Percentiles rank a stretch among this genome's conserved stretches.
These are phyloP conservation scores for Micrasema longulum DNA, from an alignment of 1,140 invertebrate genomes.

Conservation along the genomic window DNA sequence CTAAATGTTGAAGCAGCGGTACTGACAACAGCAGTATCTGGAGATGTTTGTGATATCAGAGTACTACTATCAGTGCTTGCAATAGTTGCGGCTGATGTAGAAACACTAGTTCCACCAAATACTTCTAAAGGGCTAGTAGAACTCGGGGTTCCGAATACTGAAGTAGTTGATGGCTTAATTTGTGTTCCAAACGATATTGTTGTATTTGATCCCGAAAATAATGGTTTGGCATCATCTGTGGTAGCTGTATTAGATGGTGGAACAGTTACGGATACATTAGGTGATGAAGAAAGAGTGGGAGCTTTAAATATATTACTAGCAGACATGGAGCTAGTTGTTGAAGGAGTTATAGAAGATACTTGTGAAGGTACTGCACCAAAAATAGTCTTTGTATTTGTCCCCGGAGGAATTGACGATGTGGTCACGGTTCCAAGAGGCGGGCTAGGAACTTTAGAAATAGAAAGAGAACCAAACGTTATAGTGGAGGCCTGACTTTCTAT, in stretches of 20 bases:
- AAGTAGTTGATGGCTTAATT: too few species aligned
- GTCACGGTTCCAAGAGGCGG: neutral
- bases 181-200: constrained; percentile 13
- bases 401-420: neutral
- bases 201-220: constrained; percentile 21
- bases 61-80: neutral
- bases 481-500: neutral
- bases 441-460: constrained; percentile 13
- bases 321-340: constrained; percentile 6
- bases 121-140: constrained; percentile 8
- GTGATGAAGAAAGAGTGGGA: constrained; percentile 1
- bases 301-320: constrained; percentile 5
- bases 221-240: neutral
- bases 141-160: constrained; percentile 17
- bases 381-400: constrained; percentile 12
- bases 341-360: neutral
- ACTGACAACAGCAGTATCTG: neutral
- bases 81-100: constrained; percentile 2
- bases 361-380: neutral
- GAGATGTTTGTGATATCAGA: neutral
- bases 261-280: constrained; percentile 10
- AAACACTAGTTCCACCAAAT: constrained; percentile 28
- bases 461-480: constrained; percentile 33
- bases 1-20: constrained; percentile 6
- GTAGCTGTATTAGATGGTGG: neutral